Percentiles rank a stretch among this genome's conserved stretches.
phyloP scores from a whole-genome alignment of 1,140 invertebrate species.

The Caenorhabditis tropicalis region DNA sequence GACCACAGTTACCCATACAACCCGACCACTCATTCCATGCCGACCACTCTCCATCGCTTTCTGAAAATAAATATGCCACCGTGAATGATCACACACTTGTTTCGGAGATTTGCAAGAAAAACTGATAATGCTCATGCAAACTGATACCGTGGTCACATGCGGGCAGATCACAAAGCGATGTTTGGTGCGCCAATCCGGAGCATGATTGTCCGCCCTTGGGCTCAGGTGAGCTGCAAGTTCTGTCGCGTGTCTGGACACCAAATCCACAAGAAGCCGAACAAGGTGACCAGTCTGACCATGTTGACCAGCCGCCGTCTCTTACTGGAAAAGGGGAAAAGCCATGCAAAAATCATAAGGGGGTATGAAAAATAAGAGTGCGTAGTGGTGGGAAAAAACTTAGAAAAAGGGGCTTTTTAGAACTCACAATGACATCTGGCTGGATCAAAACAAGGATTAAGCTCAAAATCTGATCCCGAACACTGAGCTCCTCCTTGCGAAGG shows the following conservation, averaged over 20 bases:
- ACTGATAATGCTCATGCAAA: slow-evolving; percentile 20
- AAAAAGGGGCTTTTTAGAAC: slow-evolving; percentile 9
- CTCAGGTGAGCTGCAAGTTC: slow-evolving; percentile 82
- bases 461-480: slow-evolving; percentile 73
- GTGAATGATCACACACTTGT: not conserved
- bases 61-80: slow-evolving; percentile 60
- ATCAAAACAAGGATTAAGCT: slow-evolving; percentile 72
- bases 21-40: slow-evolving; percentile 61
- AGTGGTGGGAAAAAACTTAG: not conserved
- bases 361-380: slow-evolving; percentile 16
- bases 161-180: slow-evolving; percentile 60
- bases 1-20: slow-evolving; percentile 60
- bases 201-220: slow-evolving; percentile 78
- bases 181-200: slow-evolving; percentile 70
- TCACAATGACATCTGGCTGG: slow-evolving; percentile 74
- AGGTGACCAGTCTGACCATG: slow-evolving; percentile 73
- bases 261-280: slow-evolving; percentile 72
- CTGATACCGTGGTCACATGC: slow-evolving; percentile 30
- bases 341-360: slow-evolving; percentile 27
- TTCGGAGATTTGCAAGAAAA: not conserved
- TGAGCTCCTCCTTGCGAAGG: slow-evolving; percentile 80
- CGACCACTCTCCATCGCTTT: slow-evolving; percentile 61
- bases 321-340: slow-evolving; percentile 57
- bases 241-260: slow-evolving; percentile 67
- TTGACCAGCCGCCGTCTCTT: slow-evolving; percentile 78